Conservation (phyloP, 1,140 invertebrate genomes). For the Drosophila ohnishii region DNA sequence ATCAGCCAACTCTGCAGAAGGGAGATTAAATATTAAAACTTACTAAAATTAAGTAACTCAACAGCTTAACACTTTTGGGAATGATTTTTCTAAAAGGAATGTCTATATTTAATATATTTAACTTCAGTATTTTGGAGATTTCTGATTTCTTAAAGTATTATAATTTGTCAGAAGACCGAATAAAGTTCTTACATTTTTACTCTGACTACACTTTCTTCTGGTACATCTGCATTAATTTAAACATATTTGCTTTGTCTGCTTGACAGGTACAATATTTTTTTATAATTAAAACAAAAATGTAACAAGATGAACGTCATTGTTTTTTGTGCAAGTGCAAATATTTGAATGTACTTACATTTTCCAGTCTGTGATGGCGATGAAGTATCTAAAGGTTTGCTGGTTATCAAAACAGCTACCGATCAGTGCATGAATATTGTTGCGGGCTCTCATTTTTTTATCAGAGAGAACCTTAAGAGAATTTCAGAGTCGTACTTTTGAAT, state of each 20-base stretch:
- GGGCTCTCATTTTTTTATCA: constrained; percentile 9
- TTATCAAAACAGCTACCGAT: constrained; percentile 54
- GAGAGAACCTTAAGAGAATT: background rate
- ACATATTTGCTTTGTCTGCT: background rate
- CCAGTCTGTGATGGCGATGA: background rate
- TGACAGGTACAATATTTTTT: background rate
- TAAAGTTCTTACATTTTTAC: background rate
- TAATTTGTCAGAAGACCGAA: background rate
- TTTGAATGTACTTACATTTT: constrained; percentile 15
- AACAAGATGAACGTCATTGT: background rate
- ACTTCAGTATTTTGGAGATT: background rate
- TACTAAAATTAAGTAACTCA: background rate
- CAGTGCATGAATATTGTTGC: constrained; percentile 11
- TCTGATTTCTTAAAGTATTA: background rate
- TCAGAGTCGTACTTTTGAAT: background rate
- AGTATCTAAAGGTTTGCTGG: constrained; percentile 20
- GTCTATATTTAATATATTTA: background rate
- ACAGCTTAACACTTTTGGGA: constrained; percentile 1
- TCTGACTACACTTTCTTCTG: background rate
- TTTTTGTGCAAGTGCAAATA: constrained; percentile 27
- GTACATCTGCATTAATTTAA: background rate
- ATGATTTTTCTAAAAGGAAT: background rate
- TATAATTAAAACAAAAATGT: constrained; percentile 2
- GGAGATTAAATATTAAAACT: background rate
- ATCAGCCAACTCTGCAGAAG: background rate